These are phyloP conservation scores for Diarsia brunnea DNA, from an alignment of 2,888 invertebrate species.

Conservation along the genomic window DNA sequence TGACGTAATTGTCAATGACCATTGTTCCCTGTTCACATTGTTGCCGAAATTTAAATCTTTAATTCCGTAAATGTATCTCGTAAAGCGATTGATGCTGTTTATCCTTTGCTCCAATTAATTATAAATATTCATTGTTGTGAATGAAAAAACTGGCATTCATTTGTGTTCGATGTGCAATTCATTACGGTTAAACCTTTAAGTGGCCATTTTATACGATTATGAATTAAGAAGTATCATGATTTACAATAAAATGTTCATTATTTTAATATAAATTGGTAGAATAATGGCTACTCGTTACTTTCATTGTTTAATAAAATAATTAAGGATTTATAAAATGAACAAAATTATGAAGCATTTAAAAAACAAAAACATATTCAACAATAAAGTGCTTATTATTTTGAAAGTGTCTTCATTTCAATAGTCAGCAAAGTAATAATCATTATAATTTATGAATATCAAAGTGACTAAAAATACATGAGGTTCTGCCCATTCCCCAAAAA, in stretches of 20 bases:
- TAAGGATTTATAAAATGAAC: neutral
- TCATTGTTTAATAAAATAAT: neutral
- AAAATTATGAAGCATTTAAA: neutral
- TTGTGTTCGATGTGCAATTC: neutral
- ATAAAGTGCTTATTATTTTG: neutral
- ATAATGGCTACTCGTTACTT: neutral
- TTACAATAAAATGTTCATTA: neutral
- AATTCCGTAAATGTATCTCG: conserved; percentile 38
- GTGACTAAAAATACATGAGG: neutral
- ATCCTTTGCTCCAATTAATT: conserved; percentile 34
- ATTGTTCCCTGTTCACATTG: conserved; percentile 22
- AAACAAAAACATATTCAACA: neutral
- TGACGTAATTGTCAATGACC: conserved; percentile 39
- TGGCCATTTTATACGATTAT: neutral
- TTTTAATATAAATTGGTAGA: neutral
- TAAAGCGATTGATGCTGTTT: conserved; percentile 46
- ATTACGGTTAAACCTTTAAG: neutral
- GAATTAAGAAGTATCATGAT: neutral
- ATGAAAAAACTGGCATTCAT: conserved; percentile 10
- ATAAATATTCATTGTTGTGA: conserved; percentile 22
- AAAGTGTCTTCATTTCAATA: neutral
- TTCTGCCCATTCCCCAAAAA: conserved; percentile 10
- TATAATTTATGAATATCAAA: neutral
- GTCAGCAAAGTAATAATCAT: neutral
- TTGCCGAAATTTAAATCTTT: conserved; percentile 51